Evolutionary conservation across 2,888 invertebrate species (phyloP), one percentile per base, ranked within the genome.

Genomic region (Diarsia dahlii): DNA sequence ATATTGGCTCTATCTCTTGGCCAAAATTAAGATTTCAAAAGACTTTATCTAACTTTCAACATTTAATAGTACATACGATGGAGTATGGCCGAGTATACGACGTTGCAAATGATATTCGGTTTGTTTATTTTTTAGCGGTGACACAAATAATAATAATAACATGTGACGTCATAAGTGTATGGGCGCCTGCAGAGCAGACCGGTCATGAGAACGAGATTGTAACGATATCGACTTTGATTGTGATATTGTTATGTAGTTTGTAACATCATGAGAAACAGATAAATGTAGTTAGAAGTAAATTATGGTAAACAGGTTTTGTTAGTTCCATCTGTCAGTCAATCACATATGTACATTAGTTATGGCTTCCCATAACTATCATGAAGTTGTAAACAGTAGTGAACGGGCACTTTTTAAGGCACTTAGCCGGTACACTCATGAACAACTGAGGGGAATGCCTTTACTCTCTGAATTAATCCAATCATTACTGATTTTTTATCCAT

Each of bases 161-260:
- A 60, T 54, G 52, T 46, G 56, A 78, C 64, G 46, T 78, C 23
- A 39, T 34, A 74, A 65, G n/a, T 45, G 81, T 56, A 56, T 58
- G 10, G 23, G 48, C 48, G 74, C 74, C 48, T 74, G 50, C 23
- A 63, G 23, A 58, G 50, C 23, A 63, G 23, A 58, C 45, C 23
- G 46, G 50, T 64, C 62, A 62, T 62, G 48, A 74, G 39, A 56
- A 48, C 28, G 46, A 74, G 28, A 74, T 80, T 54, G n/a, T 63
- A 54, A n/a, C 9, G 48, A 69, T 75, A 13, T 4, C 15, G n/a
- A n/a, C 20, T 56, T 48, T 48, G 79, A 50, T 78, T 45, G 45
- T 67, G 12, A 74, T 77, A 52, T 52, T 67, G 28, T 23, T 15
- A 63, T 8, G n/a, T 45, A 5, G 20, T 52, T 70, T 58, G 28